Evolutionary conservation across 2,888 invertebrate species (phyloP).

Genomic region (Orthosia incerta): DNA sequence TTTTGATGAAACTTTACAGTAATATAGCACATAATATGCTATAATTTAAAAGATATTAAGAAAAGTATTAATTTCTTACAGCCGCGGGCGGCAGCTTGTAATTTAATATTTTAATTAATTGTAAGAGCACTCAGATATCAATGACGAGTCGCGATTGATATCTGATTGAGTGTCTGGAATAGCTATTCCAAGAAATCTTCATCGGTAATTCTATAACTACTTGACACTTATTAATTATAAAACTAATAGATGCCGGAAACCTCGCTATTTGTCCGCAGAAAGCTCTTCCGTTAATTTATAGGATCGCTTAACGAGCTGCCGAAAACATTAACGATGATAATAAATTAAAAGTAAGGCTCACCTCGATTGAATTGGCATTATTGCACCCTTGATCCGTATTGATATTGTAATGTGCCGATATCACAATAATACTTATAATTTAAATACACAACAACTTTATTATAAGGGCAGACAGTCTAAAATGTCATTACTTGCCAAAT

Average conservation of each 20-base stretch:
- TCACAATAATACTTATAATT: constrained; percentile 53
- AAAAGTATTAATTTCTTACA: too few species aligned
- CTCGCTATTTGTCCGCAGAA: constrained; percentile 65
- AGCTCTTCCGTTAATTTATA: constrained; percentile 58
- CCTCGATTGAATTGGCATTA: constrained; percentile 66
- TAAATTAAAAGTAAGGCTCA: constrained; percentile 54
- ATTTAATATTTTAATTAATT: neutral
- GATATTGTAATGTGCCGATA: constrained; percentile 52
- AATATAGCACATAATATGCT: too few species aligned
- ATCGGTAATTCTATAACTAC: neutral
- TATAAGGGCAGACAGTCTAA: constrained; percentile 53
- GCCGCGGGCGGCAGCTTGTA: too few species aligned
- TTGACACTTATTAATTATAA: constrained; percentile 22
- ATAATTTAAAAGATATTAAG: too few species aligned
- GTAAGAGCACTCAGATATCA: neutral
- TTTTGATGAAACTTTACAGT: too few species aligned
- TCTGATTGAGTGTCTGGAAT: too few species aligned
- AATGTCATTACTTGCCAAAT: constrained; percentile 65
- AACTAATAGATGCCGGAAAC: constrained; percentile 69
- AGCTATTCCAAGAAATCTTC: neutral
- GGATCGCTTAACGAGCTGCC: constrained; percentile 33
- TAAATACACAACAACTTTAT: constrained; percentile 54
- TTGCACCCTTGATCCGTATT: constrained; percentile 69
- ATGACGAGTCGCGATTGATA: neutral
- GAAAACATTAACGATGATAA: constrained; percentile 52